These are phyloP conservation scores for Leucoptera coffeella DNA, from an alignment of 2,888 invertebrate genomes.

Conservation along the genomic window DNA sequence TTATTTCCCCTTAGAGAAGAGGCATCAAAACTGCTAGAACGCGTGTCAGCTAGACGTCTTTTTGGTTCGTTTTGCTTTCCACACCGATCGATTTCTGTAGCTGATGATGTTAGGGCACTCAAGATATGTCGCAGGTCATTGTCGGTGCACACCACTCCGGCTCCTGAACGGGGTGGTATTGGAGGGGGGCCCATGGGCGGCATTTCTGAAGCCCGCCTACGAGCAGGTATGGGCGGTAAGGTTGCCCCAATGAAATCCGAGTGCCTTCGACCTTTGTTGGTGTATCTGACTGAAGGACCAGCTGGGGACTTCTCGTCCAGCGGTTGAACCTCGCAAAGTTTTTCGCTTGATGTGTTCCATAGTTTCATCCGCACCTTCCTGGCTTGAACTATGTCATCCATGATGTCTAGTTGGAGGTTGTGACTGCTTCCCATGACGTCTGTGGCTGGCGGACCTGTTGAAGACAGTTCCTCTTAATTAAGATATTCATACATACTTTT, in stretches of 20 bases:
- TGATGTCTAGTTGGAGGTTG: slow-evolving; percentile 78
- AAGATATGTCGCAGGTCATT: slow-evolving; percentile 75
- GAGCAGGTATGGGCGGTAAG: slow-evolving; percentile 54
- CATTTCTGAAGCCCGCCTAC: slow-evolving; percentile 68
- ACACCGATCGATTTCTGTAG: slow-evolving; percentile 71
- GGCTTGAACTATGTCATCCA: slow-evolving; percentile 82
- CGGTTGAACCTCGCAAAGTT: slow-evolving; percentile 77
- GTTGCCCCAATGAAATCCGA: slow-evolving; percentile 60
- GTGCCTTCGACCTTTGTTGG: slow-evolving; percentile 58
- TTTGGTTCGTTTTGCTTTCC: slow-evolving; percentile 57
- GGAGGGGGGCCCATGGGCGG: slow-evolving; percentile 45
- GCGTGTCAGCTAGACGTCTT: slow-evolving; percentile 59
- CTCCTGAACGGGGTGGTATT: slow-evolving; percentile 12
- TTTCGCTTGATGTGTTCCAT: slow-evolving; percentile 76
- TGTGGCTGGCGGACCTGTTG: slow-evolving; percentile 64
- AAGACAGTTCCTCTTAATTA: too few relatives aligned
- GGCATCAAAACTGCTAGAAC: slow-evolving; percentile 81
- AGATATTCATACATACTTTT: too few relatives aligned
- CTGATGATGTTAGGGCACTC: slow-evolving; percentile 72
- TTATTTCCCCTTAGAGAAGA: slow-evolving; percentile 58
- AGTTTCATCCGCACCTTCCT: slow-evolving; percentile 78
- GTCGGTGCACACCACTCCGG: slow-evolving; percentile 74
- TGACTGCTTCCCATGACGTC: slow-evolving; percentile 71
- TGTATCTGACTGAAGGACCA: slow-evolving; percentile 54
- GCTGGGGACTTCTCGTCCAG: slow-evolving; percentile 60